These are phyloP conservation scores for Pogonophryne albipinna DNA, from an alignment of 2,797 vertebrate genomes.

Conservation along the genomic window DNA sequence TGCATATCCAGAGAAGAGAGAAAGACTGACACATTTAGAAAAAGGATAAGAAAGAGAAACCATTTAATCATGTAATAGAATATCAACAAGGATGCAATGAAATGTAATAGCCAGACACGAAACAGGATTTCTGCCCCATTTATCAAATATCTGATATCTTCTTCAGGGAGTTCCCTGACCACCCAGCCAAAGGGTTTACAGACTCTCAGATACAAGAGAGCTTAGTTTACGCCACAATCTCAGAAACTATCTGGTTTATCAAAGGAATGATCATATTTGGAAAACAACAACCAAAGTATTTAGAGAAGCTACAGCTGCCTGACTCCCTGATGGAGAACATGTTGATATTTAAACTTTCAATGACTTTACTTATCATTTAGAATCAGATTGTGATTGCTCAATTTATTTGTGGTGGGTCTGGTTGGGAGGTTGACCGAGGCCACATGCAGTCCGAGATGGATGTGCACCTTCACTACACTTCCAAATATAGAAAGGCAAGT, in stretches of 20 bases:
- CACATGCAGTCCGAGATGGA: not conserved
- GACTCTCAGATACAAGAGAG: slow-evolving; percentile 20
- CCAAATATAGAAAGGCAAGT: not conserved
- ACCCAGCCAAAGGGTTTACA: slow-evolving; percentile 54
- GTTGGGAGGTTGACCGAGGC: slow-evolving; percentile 12
- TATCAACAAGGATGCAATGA: slow-evolving; percentile 14
- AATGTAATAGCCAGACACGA: slow-evolving; percentile 42
- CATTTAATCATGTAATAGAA: not conserved
- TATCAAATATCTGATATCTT: slow-evolving; percentile 49
- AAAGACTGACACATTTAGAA: not conserved
- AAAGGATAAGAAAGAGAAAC: not conserved
- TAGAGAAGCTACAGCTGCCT: slow-evolving; percentile 48
- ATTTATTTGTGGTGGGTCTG: slow-evolving; percentile 26
- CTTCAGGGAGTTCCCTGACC: slow-evolving; percentile 61
- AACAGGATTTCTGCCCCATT: slow-evolving; percentile 35
- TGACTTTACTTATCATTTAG: slow-evolving; percentile 30
- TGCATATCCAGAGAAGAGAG: not conserved
- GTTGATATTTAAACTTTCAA: slow-evolving; percentile 29
- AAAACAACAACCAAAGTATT: slow-evolving; percentile 33
- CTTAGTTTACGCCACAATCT: slow-evolving; percentile 40
- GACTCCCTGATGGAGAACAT: not conserved
- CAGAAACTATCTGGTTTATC: slow-evolving; percentile 32
- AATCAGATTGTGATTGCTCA: slow-evolving; percentile 11
- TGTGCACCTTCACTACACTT: not conserved
- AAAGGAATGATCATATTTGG: slow-evolving; percentile 41